These are phyloP conservation scores for Pissodes strobi DNA, from an alignment of 1,140 invertebrate species.

Conservation along the genomic window DNA sequence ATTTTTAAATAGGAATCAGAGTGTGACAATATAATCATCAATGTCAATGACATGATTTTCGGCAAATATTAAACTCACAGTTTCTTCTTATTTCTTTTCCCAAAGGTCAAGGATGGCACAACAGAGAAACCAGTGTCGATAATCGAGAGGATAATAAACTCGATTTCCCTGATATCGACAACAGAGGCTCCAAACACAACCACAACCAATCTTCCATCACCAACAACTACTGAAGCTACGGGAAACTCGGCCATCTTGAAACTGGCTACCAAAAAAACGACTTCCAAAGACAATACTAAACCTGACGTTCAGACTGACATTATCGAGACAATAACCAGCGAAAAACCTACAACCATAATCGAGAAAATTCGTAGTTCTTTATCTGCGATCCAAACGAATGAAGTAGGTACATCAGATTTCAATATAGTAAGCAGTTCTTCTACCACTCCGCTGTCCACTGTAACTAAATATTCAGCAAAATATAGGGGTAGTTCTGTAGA, in stretches of 20 bases:
- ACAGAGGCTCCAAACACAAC: conserved; percentile 41
- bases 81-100: conserved; percentile 27
- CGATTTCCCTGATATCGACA: conserved; percentile 51
- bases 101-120: conserved; percentile 43
- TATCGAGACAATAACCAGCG: conserved; percentile 46
- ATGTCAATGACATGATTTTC: too few species aligned
- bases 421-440: conserved; percentile 44
- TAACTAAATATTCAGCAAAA: conserved; percentile 41
- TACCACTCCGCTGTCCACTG: conserved; percentile 41
- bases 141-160: conserved; percentile 54
- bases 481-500: conserved; percentile 35
- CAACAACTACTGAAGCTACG: conserved; percentile 24
- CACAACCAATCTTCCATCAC: conserved; percentile 19
- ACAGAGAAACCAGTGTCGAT: conserved; percentile 49
- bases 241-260: conserved; percentile 50
- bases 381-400: conserved; percentile 50
- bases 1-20: too few species aligned
- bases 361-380: conserved; percentile 54
- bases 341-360: conserved; percentile 55
- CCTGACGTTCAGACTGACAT: conserved; percentile 36
- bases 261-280: conserved; percentile 47
- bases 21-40: too few species aligned
- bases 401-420: conserved; percentile 49
- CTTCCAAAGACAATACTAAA: conserved; percentile 41
- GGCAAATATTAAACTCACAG: not conserved